These are phyloP conservation scores for Drosophila robusta DNA, from an alignment of 2,888 invertebrate species.

Conservation along the genomic window DNA sequence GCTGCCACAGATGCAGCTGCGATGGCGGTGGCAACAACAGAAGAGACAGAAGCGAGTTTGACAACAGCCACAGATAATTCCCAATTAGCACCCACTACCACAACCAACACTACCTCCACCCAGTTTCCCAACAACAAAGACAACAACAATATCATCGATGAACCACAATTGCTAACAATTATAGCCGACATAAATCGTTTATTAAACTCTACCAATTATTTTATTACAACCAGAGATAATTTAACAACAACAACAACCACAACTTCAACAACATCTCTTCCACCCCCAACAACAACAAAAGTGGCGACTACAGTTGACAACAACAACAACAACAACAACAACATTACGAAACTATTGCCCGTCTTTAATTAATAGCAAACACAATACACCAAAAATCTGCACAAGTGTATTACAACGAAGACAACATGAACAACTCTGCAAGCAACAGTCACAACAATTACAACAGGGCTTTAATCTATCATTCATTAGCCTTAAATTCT, in stretches of 20 bases:
- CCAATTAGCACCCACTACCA: conserved; percentile 43
- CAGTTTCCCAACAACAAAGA: conserved; percentile 40
- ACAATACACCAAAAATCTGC: conserved; percentile 1
- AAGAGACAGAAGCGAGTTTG: conserved; percentile 21
- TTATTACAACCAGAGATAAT: conserved; percentile 85
- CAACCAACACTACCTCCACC: conserved; percentile 42
- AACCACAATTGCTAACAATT: conserved; percentile 81
- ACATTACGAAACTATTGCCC: conserved; percentile 81
- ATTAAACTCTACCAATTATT: conserved; percentile 85
- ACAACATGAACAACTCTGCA: conserved; percentile 6
- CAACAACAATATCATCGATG: conserved; percentile 75
- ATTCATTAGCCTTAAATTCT: not conserved
- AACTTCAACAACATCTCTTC: conserved; percentile 44
- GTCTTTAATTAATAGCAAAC: conserved; percentile 61
- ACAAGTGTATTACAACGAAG: not conserved
- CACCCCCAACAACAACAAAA: conserved; percentile 47
- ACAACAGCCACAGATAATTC: conserved; percentile 38
- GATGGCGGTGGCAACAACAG: conserved; percentile 30
- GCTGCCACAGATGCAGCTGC: conserved; percentile 33
- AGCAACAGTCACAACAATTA: conserved; percentile 21
- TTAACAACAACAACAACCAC: conserved; percentile 59
- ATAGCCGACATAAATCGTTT: conserved; percentile 84
- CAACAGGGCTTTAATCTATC: conserved; percentile 13
- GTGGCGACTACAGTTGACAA: conserved; percentile 56
- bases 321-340: conserved; percentile 60